Base-by-base conservation (phyloP, 2,888 invertebrate species). In the Eupithecia subumbrata region DNA sequence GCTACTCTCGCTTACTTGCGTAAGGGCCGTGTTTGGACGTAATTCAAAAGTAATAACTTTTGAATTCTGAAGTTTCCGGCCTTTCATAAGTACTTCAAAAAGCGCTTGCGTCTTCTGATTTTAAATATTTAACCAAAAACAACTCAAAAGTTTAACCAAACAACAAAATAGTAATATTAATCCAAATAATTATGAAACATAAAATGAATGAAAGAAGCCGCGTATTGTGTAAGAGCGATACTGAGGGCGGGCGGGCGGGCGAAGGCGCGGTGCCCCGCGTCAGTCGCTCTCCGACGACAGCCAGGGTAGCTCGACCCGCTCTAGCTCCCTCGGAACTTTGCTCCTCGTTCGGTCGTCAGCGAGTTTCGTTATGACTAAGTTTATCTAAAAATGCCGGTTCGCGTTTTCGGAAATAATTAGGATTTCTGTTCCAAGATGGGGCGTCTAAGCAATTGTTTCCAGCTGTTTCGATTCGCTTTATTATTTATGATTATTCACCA, bases 101-200 rank as follows among this genome's bases (percentile, higher is more conserved):
- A n/a, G 52, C 11, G n/a, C 52, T 56, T 56, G n/a, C 22, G 1
- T 60, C 22, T 22, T 60, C 16, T 34, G 8, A 34, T 18, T 34
- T 64, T 34, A 34, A 34, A 34, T 64, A 64, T 60, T 25, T 60
- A 40, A 87, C 88, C 22, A n/a, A 56, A 56, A 9, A n/a, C n/a
- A n/a, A n/a, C 48, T 52, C n/a, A 9, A 52, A n/a, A n/a, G n/a
- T 22, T 56, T 22, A 1, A 11, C 52, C 85, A 87, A 89, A 86
- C 86, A 85, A 89, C 86, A 88, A 90, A 91, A 92, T 91, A 91
- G 88, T 90, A n/a, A 90, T 90, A 91, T 91, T 91, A 90, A 89
- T 91, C 89, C 90, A 89, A 90, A 91, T 92, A 91, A 92, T 92
- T 92, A 91, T 92, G 91, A 92, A 92, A 92, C 91, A 92, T 92